Base-by-base conservation (phyloP, 2,888 invertebrate genomes). In the Drosophila birchii region DNA sequence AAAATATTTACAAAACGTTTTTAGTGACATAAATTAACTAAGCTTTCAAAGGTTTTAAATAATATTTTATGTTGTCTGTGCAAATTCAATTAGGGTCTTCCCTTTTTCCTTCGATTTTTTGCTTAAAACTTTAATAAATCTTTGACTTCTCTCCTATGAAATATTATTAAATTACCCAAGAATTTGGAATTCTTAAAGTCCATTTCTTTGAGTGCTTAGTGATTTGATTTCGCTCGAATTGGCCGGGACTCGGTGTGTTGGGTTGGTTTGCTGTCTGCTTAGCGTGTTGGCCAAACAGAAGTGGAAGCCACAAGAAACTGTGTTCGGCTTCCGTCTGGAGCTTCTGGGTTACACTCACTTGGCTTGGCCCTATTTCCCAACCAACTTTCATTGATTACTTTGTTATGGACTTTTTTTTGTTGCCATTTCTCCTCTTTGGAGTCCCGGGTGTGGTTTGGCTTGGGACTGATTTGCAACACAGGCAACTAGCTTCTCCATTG, bases 341-440 rank as follows among this genome's bases (percentile, higher is more conserved):
- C 67, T 72, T 41, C 72, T 56, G 59, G 39, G 57, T 57, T 57
- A 54, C 54, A 54, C 54, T 39, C 64, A 36, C 43, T 32, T 32
- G 11, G 18, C 43, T n/a, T 26, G 11, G 23, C 57, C 53, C 44
- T 59, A 41, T 34, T 34, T 49, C 44, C 44, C 59, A 41, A 39
- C 53, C 81, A 69, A 69, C 77, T 75, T 74, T 87, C 78, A 87
- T 86, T 86, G 86, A 86, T 86, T 86, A 87, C 89, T 84, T 89
- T 88, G 88, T 86, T 87, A 86, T 89, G 77, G 89, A 87, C 89
- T 81, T 87, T 63, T 75, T 47, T 67, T 74, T 16, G 5, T 12
- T 12, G 4, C 77, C 83, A 80, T 80, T 86, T 86, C 77, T 73
- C 75, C 75, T 71, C 68, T 68, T 68, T 14, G 5, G 41, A 32